Conservation (phyloP, 2,888 invertebrate species). For the Cantharis lateralis region DNA sequence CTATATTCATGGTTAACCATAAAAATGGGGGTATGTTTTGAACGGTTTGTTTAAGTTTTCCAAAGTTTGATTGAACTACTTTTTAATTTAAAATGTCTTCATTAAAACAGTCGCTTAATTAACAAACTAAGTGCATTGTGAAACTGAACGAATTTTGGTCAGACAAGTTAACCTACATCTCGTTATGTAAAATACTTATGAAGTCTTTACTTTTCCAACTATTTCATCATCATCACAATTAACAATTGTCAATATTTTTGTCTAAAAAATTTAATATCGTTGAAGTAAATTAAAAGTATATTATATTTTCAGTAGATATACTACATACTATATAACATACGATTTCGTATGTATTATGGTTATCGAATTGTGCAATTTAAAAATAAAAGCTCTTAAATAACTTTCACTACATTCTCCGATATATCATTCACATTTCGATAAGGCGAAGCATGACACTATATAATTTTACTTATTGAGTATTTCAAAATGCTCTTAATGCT, state of each 20-base stretch:
- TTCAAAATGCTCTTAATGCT: conserved; percentile 38
- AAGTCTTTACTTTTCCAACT: background rate
- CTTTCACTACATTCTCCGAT: conserved; percentile 20
- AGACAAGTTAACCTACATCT: conserved; percentile 25
- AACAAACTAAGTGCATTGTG: conserved; percentile 18
- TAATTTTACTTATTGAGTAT: conserved; percentile 34
- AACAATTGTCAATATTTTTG: background rate
- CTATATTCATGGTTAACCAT: background rate
- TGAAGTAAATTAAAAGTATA: background rate
- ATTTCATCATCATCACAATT: background rate
- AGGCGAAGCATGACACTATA: conserved; percentile 18
- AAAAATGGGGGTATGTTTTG: background rate
- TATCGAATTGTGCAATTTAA: background rate
- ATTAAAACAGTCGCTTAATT: conserved; percentile 15
- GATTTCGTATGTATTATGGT: background rate
- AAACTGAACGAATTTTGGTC: conserved; percentile 20
- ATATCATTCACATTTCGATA: conserved; percentile 19
- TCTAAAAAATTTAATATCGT: background rate
- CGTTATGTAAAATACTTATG: background rate
- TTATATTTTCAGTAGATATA: background rate
- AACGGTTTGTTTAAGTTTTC: background rate
- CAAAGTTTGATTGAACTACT: background rate
- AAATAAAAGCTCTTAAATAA: conserved; percentile 8
- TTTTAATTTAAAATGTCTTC: conserved; percentile 2
- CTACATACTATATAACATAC: background rate